These are phyloP conservation scores for Drosophila dunni DNA, from an alignment of 1,140 invertebrate species.

Conservation along the genomic window DNA sequence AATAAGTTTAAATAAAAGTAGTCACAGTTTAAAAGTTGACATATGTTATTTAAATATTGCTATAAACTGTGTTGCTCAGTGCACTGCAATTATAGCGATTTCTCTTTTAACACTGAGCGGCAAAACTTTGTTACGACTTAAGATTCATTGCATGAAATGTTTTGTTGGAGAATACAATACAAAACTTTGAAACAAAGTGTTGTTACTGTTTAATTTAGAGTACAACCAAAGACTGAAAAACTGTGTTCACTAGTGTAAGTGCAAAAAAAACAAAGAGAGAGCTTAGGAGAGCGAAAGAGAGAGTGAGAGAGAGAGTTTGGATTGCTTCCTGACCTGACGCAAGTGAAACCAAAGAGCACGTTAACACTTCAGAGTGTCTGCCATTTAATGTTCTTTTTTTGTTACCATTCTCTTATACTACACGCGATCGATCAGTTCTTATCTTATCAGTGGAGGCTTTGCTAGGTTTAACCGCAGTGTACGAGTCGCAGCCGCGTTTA, in stretches of 20 bases:
- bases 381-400: background rate
- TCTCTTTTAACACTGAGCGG: background rate
- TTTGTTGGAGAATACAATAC: no score
- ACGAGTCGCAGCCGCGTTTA: constrained; percentile 32
- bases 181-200: no score
- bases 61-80: background rate
- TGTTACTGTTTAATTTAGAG: no score
- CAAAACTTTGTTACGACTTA: background rate
- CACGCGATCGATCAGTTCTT: constrained; percentile 36
- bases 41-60: no score
- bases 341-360: background rate
- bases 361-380: background rate
- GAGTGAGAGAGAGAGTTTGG: constrained; percentile 31
- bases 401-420: constrained; percentile 26
- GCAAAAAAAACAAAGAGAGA: background rate
- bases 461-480: constrained; percentile 36
- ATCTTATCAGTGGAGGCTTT: constrained; percentile 68
- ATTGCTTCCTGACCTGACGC: constrained; percentile 20
- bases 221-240: no score
- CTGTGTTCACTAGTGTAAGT: background rate
- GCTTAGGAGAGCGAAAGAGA: constrained; percentile 27
- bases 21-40: no score
- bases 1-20: no score
- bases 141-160: no score
- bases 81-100: background rate